phyloP scores from a whole-genome alignment of 2,797 vertebrate species.

The Enteromius mattozi region DNA sequence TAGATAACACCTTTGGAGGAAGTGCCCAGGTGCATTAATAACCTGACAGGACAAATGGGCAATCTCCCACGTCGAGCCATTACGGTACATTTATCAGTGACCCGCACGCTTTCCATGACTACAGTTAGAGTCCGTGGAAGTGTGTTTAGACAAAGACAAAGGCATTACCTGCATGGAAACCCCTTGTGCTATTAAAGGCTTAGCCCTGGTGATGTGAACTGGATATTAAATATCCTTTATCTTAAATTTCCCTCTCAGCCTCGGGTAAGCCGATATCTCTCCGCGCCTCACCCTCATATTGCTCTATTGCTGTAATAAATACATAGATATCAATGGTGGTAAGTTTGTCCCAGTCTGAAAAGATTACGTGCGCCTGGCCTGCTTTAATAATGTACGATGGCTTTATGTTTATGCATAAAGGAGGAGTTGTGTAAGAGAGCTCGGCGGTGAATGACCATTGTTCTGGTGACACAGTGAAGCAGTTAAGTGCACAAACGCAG shows the following conservation, averaged over 20 bases:
- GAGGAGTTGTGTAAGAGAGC: slow-evolving; percentile 50
- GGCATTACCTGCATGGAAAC: slow-evolving; percentile 83
- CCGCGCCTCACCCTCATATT: slow-evolving; percentile 81
- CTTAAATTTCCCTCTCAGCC: slow-evolving; percentile 81
- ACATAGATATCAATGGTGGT: slow-evolving; percentile 84
- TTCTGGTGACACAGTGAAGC: slow-evolving; percentile 74
- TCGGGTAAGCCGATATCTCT: slow-evolving; percentile 85
- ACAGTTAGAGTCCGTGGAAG: slow-evolving; percentile 85
- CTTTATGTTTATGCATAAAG: slow-evolving; percentile 73
- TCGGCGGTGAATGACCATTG: slow-evolving; percentile 70
- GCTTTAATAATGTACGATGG: slow-evolving; percentile 70
- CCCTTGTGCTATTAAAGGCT: slow-evolving; percentile 82
- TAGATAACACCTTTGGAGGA: slow-evolving; percentile 83
- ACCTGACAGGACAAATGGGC: slow-evolving; percentile 82
- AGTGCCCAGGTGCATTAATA: slow-evolving; percentile 84
- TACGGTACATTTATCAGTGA: slow-evolving; percentile 85
- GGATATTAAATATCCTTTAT: slow-evolving; percentile 91
- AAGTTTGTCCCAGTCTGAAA: slow-evolving; percentile 82
- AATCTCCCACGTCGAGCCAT: slow-evolving; percentile 83
- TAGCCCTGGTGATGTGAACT: slow-evolving; percentile 78
- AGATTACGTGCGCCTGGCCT: slow-evolving; percentile 75
- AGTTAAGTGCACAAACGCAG: slow-evolving; percentile 54
- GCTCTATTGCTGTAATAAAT: slow-evolving; percentile 83
- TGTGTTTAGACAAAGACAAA: slow-evolving; percentile 87
- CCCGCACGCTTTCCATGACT: slow-evolving; percentile 79